phyloP scores from a whole-genome alignment of 2,797 vertebrate genomes.

The Aplochiton taeniatus region DNA sequence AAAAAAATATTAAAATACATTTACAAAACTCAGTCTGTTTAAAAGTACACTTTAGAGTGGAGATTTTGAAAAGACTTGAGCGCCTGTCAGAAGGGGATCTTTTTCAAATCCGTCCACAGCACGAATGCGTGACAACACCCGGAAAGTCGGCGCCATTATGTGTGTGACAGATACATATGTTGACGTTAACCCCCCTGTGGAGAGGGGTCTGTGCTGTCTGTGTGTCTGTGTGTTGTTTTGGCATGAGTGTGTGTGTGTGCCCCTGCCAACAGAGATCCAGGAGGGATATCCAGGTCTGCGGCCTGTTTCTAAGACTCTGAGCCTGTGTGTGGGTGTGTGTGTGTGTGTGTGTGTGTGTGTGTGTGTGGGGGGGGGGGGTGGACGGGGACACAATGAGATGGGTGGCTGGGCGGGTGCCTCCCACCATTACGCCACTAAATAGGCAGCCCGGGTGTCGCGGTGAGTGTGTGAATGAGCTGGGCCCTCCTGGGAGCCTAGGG shows the following conservation, averaged over 20 bases:
- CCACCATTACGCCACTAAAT: constrained; percentile 77
- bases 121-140: not conserved
- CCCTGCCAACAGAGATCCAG: not conserved
- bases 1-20: too few species aligned
- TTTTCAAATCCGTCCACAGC: not conserved
- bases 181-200: constrained; percentile 62
- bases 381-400: constrained; percentile 73
- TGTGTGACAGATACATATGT: constrained; percentile 65
- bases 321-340: not conserved
- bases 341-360: constrained; percentile 9
- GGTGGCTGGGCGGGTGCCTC: constrained; percentile 69
- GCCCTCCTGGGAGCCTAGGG: constrained; percentile 73
- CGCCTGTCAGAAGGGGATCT: constrained; percentile 53
- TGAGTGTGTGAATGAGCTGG: constrained; percentile 71
- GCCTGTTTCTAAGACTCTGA: not conserved
- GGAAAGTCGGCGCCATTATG: constrained; percentile 42
- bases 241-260: not conserved
- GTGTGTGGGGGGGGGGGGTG: not conserved
- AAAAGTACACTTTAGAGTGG: too few species aligned
- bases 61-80: constrained; percentile 29
- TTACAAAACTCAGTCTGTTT: too few species aligned
- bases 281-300: not conserved
- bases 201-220: constrained; percentile 24
- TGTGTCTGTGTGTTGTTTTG: constrained; percentile 35
- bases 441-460: constrained; percentile 61